phyloP scores from a whole-genome alignment of 1,140 invertebrate species.

The Archegozetes longisetosus region DNA sequence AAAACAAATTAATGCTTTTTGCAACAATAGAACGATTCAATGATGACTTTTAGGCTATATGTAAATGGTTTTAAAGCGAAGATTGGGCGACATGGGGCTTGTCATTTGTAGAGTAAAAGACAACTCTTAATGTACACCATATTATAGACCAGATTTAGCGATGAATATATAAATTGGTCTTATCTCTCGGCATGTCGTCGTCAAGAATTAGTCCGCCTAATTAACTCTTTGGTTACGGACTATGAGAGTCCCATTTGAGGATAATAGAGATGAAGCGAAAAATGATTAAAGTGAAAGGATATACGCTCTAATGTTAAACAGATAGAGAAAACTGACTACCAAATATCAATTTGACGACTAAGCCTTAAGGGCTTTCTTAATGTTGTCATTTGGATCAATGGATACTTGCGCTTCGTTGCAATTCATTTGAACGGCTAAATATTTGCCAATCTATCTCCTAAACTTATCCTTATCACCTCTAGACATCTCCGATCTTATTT shows the following conservation, averaged over 20 bases:
- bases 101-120: no score
- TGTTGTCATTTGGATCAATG: background rate
- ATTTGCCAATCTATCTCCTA: no score
- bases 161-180: background rate
- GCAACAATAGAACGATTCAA: no score
- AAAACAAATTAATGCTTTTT: no score
- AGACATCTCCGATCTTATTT: background rate
- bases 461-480: background rate
- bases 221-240: background rate
- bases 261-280: background rate
- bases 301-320: background rate
- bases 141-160: no score
- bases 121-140: no score
- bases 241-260: background rate
- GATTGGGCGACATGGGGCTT: no score
- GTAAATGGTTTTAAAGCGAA: no score
- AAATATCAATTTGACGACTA: no score
- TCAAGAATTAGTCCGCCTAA: background rate
- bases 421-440: background rate
- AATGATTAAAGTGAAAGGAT: background rate
- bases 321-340: no score
- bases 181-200: background rate
- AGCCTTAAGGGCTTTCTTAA: no score
- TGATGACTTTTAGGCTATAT: no score
- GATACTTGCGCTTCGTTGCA: background rate